These are phyloP conservation scores for Circaetus cinerascens DNA, from an alignment of 2,113 vertebrate genomes.

Conservation along the genomic window DNA sequence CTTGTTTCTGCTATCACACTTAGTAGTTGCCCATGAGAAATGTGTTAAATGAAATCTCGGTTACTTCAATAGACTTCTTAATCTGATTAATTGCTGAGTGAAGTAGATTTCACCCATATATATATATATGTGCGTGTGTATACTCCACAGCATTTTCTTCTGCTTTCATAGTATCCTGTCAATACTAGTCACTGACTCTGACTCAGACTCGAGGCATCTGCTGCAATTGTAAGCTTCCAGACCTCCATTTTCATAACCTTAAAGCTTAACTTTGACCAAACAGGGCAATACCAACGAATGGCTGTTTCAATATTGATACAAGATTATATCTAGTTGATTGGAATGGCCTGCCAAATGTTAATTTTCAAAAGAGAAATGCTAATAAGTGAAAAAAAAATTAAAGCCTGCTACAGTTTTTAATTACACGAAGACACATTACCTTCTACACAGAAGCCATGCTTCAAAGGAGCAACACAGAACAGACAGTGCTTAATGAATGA, in stretches of 20 bases:
- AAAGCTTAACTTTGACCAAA: neutral
- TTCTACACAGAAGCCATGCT: neutral
- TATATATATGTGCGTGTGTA: neutral
- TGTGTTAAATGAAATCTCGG: neutral
- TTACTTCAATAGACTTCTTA: neutral
- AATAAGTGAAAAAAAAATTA: neutral
- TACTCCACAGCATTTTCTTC: neutral
- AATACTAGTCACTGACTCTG: neutral
- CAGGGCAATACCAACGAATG: neutral
- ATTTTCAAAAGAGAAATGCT: neutral
- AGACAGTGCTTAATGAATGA: neutral
- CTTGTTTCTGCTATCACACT: neutral
- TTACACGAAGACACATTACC: neutral
- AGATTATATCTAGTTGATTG: neutral
- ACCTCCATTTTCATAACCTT: neutral
- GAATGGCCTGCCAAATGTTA: neutral
- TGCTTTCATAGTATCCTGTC: neutral
- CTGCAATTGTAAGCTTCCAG: neutral
- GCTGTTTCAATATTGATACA: neutral
- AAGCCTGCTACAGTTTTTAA: neutral
- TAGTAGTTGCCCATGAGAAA: constrained; percentile 1
- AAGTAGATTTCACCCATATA: neutral
- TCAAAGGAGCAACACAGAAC: neutral
- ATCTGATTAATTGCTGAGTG: constrained; percentile 12
- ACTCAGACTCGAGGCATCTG: neutral